Base-by-base conservation (phyloP, 92 coral and sea anemone genomes). In the Phenganax subtilis region DNA sequence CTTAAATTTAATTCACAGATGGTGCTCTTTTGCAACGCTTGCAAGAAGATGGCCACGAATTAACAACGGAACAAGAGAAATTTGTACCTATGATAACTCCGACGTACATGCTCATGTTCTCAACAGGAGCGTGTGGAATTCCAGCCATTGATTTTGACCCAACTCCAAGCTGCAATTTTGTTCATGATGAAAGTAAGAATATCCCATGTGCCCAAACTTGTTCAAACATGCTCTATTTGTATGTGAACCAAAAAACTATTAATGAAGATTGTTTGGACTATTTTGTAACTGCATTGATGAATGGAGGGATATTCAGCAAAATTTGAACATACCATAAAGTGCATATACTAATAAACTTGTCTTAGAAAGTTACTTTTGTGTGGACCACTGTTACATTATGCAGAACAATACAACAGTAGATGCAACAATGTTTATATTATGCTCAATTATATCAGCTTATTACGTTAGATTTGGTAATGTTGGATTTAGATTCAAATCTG, bases 151-250 rank as follows among this genome's bases (percentile, higher is more conserved):
- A 87, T 62, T 83, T 82, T 82, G 89, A 87, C 67, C 84, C 89
- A 52, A 56, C 69, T 58, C 89, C 89, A 69, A 76, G 84, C 58
- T 51, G 76, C 44, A 51, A 75, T 57, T 82, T 86, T 82, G 88
- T 86, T 63, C 88, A 86, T 72, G 88, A 86, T 52, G 86, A 86
- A 74, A 27, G 73, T 17, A 83, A 87, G 86, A 27, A 57, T 44
- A 77, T 87, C 68, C 89, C 86, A 76, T 64, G 89, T 83, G 87
- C 89, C 69, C 87, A 83, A 71, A 87, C 89, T 82, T 87, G 89
- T 77, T 76, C 87, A 59, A 86, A 86, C 65, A 67, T 75, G 59
- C 55, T 86, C 64, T 74, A 86, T 81, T 66, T 86, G 52, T 86
- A 75, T 80, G 87, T 85, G 14, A 85, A 85, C 72, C 80, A 79